A percentile compares a stretch with the other conserved stretches of the same genome.
Evolutionary conservation across 2,113 vertebrate genomes (phyloP).

Genomic region (Girardinichthys multiradiatus): DNA sequence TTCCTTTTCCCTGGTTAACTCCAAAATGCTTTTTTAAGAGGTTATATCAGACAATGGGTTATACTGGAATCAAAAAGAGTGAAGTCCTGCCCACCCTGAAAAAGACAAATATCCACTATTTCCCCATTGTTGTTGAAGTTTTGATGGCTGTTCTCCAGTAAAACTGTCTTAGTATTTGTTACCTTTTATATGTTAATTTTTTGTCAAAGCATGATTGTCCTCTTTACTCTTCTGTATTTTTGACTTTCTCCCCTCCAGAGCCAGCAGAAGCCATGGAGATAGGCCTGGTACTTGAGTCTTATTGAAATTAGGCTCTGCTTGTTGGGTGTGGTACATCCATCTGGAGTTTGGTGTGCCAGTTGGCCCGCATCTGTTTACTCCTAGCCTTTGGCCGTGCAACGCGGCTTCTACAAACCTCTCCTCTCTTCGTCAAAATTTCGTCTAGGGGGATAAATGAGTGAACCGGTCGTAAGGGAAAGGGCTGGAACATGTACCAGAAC

Average conservation of each 20-base stretch:
- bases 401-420: conserved; percentile 46
- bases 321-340: conserved; percentile 37
- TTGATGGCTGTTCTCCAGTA: background rate
- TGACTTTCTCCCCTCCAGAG: conserved; percentile 39
- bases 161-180: background rate
- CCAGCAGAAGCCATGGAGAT: conserved; percentile 61
- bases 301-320: conserved; percentile 44
- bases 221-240: background rate
- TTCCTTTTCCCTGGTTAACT: conserved; percentile 27
- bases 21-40: conserved; percentile 19
- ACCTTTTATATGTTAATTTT: conserved; percentile 2
- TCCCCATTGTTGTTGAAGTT: background rate
- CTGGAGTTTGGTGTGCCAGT: conserved; percentile 40
- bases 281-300: conserved; percentile 48
- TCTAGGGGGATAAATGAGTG: conserved; percentile 81
- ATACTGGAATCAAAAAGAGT: background rate
- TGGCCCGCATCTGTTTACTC: conserved; percentile 22
- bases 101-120: background rate
- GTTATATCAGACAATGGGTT: conserved; percentile 23
- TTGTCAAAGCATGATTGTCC: background rate
- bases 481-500: conserved; percentile 82
- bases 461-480: conserved; percentile 73
- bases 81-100: conserved; percentile 36
- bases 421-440: conserved; percentile 53
- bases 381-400: conserved; percentile 32